Base-by-base conservation (phyloP, 2,888 invertebrate genomes). In the Orthosia gracilis region DNA sequence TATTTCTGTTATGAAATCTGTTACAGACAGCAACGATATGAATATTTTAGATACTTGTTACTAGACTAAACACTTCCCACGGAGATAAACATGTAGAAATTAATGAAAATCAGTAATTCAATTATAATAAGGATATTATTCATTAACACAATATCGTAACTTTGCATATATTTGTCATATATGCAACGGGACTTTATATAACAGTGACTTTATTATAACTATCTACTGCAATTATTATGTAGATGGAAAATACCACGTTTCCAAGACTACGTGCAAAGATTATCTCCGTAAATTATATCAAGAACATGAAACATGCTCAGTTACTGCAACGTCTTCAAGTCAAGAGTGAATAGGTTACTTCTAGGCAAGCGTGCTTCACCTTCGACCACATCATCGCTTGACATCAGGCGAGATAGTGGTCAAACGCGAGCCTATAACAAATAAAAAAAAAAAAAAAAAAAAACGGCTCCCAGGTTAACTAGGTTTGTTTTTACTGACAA, bases 401-500 rank as follows among this genome's bases (percentile, higher is more conserved):
- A n/a, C n/a, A n/a, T n/a, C n/a, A n/a, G n/a, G n/a, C n/a, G n/a
- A n/a, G n/a, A n/a, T n/a, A n/a, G n/a, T n/a, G n/a, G n/a, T n/a
- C n/a, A n/a, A n/a, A n/a, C n/a, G n/a, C n/a, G n/a, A n/a, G n/a
- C n/a, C n/a, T n/a, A n/a, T n/a, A n/a, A n/a, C n/a, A n/a, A n/a
- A n/a, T n/a, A n/a, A n/a, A n/a, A n/a, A n/a, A n/a, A n/a, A n/a
- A n/a, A n/a, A n/a, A n/a, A n/a, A n/a, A n/a, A n/a, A n/a, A n/a
- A n/a, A n/a, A n/a, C n/a, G n/a, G 63, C 31, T 76, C 57, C 58
- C 81, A 78, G 85, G 76, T 73, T 78, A 83, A 75, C 61, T 63
- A 71, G 55, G 68, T 82, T 79, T 79, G 68, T 69, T 82, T 76
- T 84, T 63, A 67, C 63, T 65, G 57, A 69, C 65, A 80, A 54